Base-by-base conservation (phyloP, 2,113 vertebrate species). In the Canis aureus region DNA sequence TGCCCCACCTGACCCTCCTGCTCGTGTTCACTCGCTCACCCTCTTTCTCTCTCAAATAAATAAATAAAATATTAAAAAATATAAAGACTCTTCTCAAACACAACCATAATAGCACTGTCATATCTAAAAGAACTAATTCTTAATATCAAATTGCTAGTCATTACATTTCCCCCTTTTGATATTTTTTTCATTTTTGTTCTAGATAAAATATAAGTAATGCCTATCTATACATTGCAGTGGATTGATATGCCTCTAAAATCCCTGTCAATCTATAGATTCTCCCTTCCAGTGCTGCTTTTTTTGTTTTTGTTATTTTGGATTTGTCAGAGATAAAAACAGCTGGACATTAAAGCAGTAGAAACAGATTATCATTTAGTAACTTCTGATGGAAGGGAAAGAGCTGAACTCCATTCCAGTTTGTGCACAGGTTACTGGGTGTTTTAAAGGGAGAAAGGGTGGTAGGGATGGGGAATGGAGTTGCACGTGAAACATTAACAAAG, bases 151-250 rank as follows among this genome's bases (percentile, higher is more conserved):
- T 85, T 69, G 22, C 62, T 35, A 69, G 27, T 84, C 22, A 35
- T 89, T 93, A 13, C 12, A 51, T 74, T 93, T 82, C 35, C 19
- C 7, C 8, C 16, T 59, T 82, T 79, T 79, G 8, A 51, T 79
- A 27, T 55, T 92, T 86, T 83, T 86, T 55, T 78, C 73, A 69
- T 64, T 82, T 64, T 82, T 95, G 12, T 95, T 80, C 64, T 73
- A 79, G 15, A 80, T 13, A 71, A 25, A 73, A 51, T 60, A 17
- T 4, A 96, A 49, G 81, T 87, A 74, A 43, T 92, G 8, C 81
- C 27, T 88, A 3, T 74, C 49, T 35, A 2, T 43, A 29, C 27
- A n/a, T 66, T 88, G 59, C 15, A 60, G 3, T 92, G 87, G 27
- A 29, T 81, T 82, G 35, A 85, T 73, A n/a, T 23, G 8, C 69